Evolutionary conservation across 2,888 invertebrate species (phyloP), one percentile per base, ranked within the genome.

Genomic region (Mantis religiosa): DNA sequence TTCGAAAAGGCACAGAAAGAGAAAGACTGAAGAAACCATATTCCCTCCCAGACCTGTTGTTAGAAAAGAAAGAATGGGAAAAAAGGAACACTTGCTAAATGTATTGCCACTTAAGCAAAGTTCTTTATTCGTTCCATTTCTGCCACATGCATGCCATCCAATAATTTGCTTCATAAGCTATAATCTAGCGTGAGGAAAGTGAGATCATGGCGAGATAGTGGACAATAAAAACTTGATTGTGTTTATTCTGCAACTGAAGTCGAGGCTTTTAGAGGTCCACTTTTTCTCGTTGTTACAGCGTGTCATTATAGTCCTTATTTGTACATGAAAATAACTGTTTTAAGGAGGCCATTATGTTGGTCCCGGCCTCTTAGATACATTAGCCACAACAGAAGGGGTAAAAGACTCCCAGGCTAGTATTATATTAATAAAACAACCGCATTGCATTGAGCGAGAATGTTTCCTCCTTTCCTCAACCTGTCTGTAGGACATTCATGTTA

Each of bases 271-370:
- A 71, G 54, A 71, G 54, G 6, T 20, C 54, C 54, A 71, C 54
- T 71, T 71, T 71, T 71, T 71, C 54, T 71, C 25, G 20, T 71
- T 71, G 54, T 71, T 30, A 25, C 20, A 71, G 28, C 27, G 81
- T 34, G 82, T 87, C 87, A 87, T 87, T 87, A 87, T 34, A 82
- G 87, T 25, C 86, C 81, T 86, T 86, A 86, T 86, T 86, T 86
- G 28, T 54, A 30, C 71, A 27, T 82, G 82, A 82, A 87, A 87
- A 87, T 87, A 82, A 87, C 87, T 82, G 87, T 87, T 87, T 87
- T 82, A 82, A 87, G 87, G 82, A 82, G 20, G 54, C 25, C 54
- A 71, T 71, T 71, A 71, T 15, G 54, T 25, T 71, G 54, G 25
- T 8, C 54, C 25, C 41, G 41, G 41, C 12, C 41, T 71, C 54